Evolutionary conservation across 2,797 vertebrate genomes (phyloP).

Genomic region (Helarctos malayanus): DNA sequence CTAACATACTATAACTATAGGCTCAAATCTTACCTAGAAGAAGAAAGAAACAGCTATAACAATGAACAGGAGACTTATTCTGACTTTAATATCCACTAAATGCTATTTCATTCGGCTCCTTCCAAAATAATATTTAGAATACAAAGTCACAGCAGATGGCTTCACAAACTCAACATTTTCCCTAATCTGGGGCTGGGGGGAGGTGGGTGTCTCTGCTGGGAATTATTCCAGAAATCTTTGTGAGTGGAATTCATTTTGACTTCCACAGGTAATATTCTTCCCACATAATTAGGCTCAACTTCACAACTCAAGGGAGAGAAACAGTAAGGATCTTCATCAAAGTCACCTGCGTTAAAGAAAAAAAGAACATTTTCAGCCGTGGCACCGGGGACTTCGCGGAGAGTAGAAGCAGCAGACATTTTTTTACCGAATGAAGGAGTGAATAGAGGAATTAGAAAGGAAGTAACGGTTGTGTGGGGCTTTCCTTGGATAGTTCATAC

Average conservation of each 20-base stretch:
- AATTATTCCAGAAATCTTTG: constrained; percentile 71
- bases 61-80: constrained; percentile 47
- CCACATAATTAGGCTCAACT: constrained; percentile 61
- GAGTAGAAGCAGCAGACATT: neutral
- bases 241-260: constrained; percentile 65
- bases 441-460: constrained; percentile 29
- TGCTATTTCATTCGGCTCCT: constrained; percentile 41
- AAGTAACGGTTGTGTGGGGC: neutral
- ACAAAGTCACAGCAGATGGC: constrained; percentile 31
- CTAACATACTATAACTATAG: neutral
- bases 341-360: constrained; percentile 79
- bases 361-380: neutral
- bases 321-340: constrained; percentile 49
- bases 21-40: neutral
- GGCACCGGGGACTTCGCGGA: neutral
- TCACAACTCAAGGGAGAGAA: constrained; percentile 56
- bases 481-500: constrained; percentile 39
- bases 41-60: constrained; percentile 32
- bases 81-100: constrained; percentile 68
- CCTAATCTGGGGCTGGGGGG: neutral
- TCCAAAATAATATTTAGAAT: constrained; percentile 68
- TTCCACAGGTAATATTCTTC: constrained; percentile 71
- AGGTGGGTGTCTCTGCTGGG: neutral
- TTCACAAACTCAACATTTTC: constrained; percentile 72
- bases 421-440: constrained; percentile 15